Evolutionary conservation across 1,140 invertebrate genomes (phyloP), one percentile per base, ranked within the genome.

Genomic region (Brachionus koreanus): DNA sequence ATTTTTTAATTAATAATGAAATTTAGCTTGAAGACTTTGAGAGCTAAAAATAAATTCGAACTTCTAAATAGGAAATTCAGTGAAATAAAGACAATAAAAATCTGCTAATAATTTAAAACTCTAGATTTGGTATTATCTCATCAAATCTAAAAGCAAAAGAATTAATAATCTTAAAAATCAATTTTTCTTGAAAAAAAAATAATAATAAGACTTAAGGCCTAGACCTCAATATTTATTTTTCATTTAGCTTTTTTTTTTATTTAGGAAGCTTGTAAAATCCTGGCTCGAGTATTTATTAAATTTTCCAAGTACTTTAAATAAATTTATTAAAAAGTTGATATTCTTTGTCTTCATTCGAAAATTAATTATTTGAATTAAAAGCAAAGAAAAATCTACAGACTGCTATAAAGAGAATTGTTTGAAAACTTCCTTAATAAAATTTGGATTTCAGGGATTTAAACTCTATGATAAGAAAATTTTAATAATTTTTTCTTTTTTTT

Each of bases 341-440:
- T 57, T 57, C n/a, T 16, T 57, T 57, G 19, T 23, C 9, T 57
- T 19, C 49, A 19, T 5, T 57, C 19, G 49, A 57, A 57, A 57
- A 57, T 57, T 57, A 57, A 57, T 57, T 57, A 57, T 57, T 57
- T 19, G 16, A 7, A 23, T 57, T 57, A 57, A 23, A 23, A 57
- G n/a, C 6, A 57, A 57, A 23, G 43, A 49, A 57, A 57, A 19
- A 9, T 57, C 19, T 16, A 16, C 49, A 57, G 16, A 23, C 49
- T 57, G 16, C 19, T 57, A 23, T 7, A 16, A 25, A 19, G 19
- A 23, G 6, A 57, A 57, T 57, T 13, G 29, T 33, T 65, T 65
- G 25, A 65, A 65, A 65, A 39, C 65, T 69, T 69, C 65, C 65
- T 69, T 69, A 69, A 69, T 69, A 39, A 69, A 37, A 39, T 19